Evolutionary conservation across 1,140 invertebrate species (phyloP).

Genomic region (Leptinotarsa defecta): DNA sequence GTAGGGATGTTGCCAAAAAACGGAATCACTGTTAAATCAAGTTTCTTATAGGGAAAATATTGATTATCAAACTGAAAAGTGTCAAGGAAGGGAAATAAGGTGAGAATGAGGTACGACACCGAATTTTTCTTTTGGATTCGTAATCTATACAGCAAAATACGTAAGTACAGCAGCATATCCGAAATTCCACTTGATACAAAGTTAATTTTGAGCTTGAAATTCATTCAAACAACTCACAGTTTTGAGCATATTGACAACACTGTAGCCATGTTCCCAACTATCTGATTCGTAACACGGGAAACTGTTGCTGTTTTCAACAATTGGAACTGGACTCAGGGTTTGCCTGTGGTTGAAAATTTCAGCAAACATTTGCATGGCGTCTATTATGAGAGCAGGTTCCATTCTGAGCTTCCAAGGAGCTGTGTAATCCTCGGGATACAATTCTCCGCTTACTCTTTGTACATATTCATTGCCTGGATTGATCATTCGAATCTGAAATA

Average conservation of each 20-base stretch:
- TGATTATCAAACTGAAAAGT: too few relatives aligned
- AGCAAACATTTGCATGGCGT: slow-evolving; percentile 64
- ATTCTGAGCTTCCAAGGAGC: slow-evolving; percentile 31
- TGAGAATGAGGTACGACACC: too few relatives aligned
- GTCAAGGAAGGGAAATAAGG: too few relatives aligned
- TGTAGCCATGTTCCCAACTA: slow-evolving; percentile 81
- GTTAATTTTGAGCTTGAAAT: too few relatives aligned
- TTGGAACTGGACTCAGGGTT: slow-evolving; percentile 11
- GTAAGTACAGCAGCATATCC: too few relatives aligned
- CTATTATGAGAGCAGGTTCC: slow-evolving; percentile 59
- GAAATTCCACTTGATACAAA: too few relatives aligned
- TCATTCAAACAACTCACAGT: slow-evolving; percentile 62
- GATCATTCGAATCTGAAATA: slow-evolving; percentile 37
- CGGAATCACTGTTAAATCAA: too few relatives aligned
- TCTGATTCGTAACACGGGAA: slow-evolving; percentile 66
- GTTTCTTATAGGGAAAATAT: too few relatives aligned
- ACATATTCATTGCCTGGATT: slow-evolving; percentile 29
- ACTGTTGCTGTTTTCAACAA: slow-evolving; percentile 14
- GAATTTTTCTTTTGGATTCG: too few relatives aligned
- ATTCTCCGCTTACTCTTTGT: slow-evolving; percentile 52
- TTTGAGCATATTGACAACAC: slow-evolving; percentile 85
- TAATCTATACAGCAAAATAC: too few relatives aligned
- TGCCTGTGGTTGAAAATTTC: slow-evolving; percentile 21
- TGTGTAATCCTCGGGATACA: slow-evolving; percentile 56
- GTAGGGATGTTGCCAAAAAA: too few relatives aligned